These are phyloP conservation scores for Coregonus suidteri DNA, from an alignment of 2,797 vertebrate genomes.

Conservation along the genomic window DNA sequence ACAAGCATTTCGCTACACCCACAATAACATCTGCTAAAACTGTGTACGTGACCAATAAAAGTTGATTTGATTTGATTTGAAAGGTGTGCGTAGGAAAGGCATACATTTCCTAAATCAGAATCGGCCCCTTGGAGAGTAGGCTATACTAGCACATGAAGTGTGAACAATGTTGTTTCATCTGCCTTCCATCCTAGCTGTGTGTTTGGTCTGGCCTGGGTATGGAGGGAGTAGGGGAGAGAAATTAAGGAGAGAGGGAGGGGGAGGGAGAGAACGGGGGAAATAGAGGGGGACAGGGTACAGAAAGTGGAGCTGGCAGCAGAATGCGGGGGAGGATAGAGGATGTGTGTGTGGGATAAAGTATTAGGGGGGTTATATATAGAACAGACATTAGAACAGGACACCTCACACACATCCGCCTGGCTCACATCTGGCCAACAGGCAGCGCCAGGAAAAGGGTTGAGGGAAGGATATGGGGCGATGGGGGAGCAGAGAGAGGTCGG, in stretches of 20 bases:
- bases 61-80: too few species aligned
- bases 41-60: too few species aligned
- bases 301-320: conserved; percentile 27
- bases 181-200: neutral
- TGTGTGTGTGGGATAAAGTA: neutral
- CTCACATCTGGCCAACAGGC: conserved; percentile 45
- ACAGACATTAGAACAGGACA: conserved; percentile 30
- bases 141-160: neutral
- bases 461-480: neutral
- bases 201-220: neutral
- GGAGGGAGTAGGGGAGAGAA: neutral
- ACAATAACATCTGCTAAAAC: too few species aligned
- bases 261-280: neutral
- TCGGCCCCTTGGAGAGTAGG: neutral
- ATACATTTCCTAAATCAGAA: too few species aligned
- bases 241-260: neutral
- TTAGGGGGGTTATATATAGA: conserved; percentile 46
- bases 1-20: too few species aligned
- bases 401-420: conserved; percentile 33
- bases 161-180: neutral
- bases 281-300: conserved; percentile 27
- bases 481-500: neutral
- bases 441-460: neutral
- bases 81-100: too few species aligned
- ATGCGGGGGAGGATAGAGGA: conserved; percentile 30